Conservation (phyloP, 2,113 vertebrate species). For the Cyphomyrus discorhynchus region DNA sequence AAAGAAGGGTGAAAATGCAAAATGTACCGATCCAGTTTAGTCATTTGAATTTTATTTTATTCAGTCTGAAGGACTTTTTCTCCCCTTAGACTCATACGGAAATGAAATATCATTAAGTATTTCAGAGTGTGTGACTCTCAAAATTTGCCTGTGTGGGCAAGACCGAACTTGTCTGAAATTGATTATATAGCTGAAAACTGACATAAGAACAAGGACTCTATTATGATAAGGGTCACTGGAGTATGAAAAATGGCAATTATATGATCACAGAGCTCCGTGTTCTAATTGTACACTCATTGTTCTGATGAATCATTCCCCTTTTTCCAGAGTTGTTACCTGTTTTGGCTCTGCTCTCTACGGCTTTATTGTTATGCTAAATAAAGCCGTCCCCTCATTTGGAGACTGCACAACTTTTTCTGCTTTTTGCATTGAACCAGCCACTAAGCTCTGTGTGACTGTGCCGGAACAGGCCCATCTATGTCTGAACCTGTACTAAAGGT, state of each 20-base stretch:
- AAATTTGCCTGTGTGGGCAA: conserved; percentile 1
- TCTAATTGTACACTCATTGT: not conserved
- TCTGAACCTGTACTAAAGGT: not conserved
- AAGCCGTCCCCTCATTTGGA: not conserved
- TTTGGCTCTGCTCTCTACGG: not conserved
- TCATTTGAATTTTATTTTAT: not conserved
- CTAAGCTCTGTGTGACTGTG: not conserved
- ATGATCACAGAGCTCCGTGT: not conserved
- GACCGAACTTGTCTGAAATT: not conserved
- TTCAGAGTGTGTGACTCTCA: not conserved
- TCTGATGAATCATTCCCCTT: not conserved
- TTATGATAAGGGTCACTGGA: not conserved
- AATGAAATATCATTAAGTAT: conserved; percentile 1
- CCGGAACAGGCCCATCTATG: not conserved
- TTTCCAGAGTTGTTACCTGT: not conserved
- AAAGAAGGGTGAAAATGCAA: not conserved
- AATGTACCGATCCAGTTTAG: not conserved
- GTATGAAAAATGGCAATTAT: not conserved
- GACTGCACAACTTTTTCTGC: not conserved
- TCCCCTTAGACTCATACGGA: not conserved
- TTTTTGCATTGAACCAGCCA: not conserved
- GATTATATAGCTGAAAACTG: not conserved
- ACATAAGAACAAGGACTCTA: not conserved
- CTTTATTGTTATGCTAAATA: not conserved
- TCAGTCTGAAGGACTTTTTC: not conserved